These are phyloP conservation scores for Mystacides longicornis DNA, from an alignment of 2,888 invertebrate species.

Conservation along the genomic window DNA sequence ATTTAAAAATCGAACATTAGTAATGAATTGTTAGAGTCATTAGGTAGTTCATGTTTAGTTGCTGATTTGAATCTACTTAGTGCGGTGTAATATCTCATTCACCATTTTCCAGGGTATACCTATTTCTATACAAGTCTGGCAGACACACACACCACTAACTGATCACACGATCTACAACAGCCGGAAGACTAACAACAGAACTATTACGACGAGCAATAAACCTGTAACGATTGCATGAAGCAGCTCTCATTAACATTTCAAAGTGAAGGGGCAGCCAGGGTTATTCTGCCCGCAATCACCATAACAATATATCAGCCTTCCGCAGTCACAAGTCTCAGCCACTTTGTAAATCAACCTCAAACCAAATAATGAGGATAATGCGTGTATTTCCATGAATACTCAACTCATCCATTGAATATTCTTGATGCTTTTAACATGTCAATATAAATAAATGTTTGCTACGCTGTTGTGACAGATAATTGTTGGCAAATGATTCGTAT, in stretches of 20 bases:
- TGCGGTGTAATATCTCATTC: too few relatives aligned
- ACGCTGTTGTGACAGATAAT: too few relatives aligned
- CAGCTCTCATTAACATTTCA: slow-evolving; percentile 25
- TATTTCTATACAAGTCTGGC: too few relatives aligned
- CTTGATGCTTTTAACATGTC: too few relatives aligned
- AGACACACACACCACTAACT: too few relatives aligned
- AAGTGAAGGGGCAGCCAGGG: slow-evolving; percentile 15
- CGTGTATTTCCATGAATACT: neutral
- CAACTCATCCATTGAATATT: neutral
- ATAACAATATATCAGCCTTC: slow-evolving; percentile 2
- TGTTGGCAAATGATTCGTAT: too few relatives aligned
- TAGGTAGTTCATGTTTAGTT: too few relatives aligned
- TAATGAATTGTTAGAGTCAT: too few relatives aligned
- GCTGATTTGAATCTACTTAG: too few relatives aligned
- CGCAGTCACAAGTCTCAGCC: neutral
- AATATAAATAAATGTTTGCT: too few relatives aligned
- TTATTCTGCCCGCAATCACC: slow-evolving; percentile 5
- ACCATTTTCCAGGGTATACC: too few relatives aligned
- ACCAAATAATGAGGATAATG: neutral
- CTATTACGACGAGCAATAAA: slow-evolving; percentile 13
- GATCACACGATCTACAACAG: neutral
- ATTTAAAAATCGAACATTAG: too few relatives aligned
- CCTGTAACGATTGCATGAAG: slow-evolving; percentile 19
- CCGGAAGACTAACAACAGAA: slow-evolving; percentile 7
- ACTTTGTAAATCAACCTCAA: slow-evolving; percentile 9